A percentile compares a stretch with the other conserved stretches of the same genome.
Evolutionary conservation across 2,888 invertebrate species (phyloP).

Genomic region (Agrenia bidenticulata): DNA sequence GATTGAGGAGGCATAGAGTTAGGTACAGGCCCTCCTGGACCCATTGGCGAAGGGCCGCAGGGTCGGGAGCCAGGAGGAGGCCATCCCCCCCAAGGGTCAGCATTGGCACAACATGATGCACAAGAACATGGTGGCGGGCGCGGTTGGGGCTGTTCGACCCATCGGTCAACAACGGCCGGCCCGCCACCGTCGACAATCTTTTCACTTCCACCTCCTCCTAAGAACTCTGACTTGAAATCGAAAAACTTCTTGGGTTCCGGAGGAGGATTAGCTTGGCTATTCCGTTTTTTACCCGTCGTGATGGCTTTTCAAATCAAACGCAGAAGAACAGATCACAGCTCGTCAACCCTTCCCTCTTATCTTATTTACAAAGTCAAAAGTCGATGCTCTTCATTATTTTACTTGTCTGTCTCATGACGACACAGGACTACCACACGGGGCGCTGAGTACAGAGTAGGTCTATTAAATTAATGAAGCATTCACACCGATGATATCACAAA

Average conservation of each 20-base stretch:
- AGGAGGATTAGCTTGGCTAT: constrained; percentile 46
- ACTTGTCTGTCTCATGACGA: too few relatives aligned
- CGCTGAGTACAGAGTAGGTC: too few relatives aligned
- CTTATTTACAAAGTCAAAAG: too few relatives aligned
- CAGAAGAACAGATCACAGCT: background rate
- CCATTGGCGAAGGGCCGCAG: constrained; percentile 51
- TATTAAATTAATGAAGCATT: too few relatives aligned
- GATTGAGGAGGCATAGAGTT: constrained; percentile 50
- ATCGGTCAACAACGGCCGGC: constrained; percentile 58
- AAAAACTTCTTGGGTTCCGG: constrained; percentile 52
- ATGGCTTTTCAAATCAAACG: constrained; percentile 17
- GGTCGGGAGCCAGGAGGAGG: constrained; percentile 42
- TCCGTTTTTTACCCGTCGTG: constrained; percentile 54
- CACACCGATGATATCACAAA: too few relatives aligned
- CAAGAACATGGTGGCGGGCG: constrained; percentile 55
- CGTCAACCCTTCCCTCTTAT: background rate
- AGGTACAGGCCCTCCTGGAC: constrained; percentile 49
- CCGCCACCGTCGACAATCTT: constrained; percentile 53
- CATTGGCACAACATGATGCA: constrained; percentile 53
- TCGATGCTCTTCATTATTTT: too few relatives aligned
- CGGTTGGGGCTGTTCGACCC: constrained; percentile 60
- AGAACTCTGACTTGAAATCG: constrained; percentile 53
- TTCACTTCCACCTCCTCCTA: constrained; percentile 51
- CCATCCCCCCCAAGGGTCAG: constrained; percentile 53
- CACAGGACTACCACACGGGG: too few relatives aligned